A percentile compares a stretch with the other conserved stretches of the same genome.
Conservation (phyloP, 2,113 vertebrate genomes). For the Corythoichthys intestinalis region DNA sequence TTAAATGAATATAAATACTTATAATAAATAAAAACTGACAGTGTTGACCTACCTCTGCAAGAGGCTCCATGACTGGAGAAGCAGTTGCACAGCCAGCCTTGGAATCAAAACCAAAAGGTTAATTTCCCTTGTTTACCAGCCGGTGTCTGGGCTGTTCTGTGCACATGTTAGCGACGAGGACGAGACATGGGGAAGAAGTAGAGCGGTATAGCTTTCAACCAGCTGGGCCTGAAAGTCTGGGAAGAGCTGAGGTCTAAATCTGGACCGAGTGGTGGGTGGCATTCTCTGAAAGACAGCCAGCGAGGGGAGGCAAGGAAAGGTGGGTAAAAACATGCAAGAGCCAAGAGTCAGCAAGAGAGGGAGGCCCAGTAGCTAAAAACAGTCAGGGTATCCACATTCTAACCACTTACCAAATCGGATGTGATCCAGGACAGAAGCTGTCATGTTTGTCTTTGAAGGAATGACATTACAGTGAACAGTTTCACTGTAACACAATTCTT, state of each 20-base stretch:
- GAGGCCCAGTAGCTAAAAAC: background rate
- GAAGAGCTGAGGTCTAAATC: conserved; percentile 58
- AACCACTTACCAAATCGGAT: background rate
- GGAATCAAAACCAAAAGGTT: conserved; percentile 12
- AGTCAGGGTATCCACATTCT: background rate
- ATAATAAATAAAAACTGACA: background rate
- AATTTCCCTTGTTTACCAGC: background rate
- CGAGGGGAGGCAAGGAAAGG: background rate
- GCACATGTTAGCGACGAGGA: conserved; percentile 1
- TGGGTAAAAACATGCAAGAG: background rate
- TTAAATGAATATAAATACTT: no score
- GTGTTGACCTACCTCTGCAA: conserved; percentile 42
- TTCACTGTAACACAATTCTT: background rate
- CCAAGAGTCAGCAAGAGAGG: background rate
- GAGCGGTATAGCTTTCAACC: background rate
- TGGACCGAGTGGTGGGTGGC: conserved; percentile 48
- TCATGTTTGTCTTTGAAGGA: background rate
- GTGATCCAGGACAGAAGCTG: background rate
- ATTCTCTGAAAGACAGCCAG: conserved; percentile 28
- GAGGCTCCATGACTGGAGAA: conserved; percentile 46
- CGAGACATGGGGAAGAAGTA: background rate
- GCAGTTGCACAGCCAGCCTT: conserved; percentile 1
- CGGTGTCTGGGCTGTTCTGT: background rate
- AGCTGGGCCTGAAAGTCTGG: conserved; percentile 40
- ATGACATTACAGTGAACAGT: background rate